Percentiles rank a stretch among this genome's conserved stretches.
phyloP scores from a whole-genome alignment of 2,113 vertebrate species.

The Suncus etruscus region DNA sequence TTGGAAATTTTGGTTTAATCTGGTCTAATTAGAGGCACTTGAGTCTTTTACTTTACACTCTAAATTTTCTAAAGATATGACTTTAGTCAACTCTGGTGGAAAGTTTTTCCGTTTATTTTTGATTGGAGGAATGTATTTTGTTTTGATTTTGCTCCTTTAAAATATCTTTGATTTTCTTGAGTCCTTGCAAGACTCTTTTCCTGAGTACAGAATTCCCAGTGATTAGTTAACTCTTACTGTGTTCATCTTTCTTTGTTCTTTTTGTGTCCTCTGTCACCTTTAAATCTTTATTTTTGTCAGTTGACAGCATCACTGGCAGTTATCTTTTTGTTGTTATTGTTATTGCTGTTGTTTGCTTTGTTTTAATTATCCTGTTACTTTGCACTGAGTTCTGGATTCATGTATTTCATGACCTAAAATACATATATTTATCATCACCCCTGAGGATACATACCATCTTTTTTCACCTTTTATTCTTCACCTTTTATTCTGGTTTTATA shows the following conservation, averaged over 20 bases:
- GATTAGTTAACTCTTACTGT: not conserved
- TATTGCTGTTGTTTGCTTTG: not conserved
- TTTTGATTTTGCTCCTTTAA: constrained; percentile 5
- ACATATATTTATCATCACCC: not conserved
- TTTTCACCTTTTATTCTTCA: not conserved
- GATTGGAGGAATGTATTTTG: not conserved
- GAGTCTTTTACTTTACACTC: not conserved
- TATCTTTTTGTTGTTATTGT: too few relatives aligned
- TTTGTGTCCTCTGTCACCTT: not conserved
- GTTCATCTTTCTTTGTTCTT: not conserved
- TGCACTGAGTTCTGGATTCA: not conserved
- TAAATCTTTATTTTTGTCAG: not conserved
- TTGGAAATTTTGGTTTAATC: not conserved
- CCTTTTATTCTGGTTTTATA: not conserved
- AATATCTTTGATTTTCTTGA: constrained; percentile 6
- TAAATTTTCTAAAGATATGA: not conserved
- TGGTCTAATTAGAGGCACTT: not conserved
- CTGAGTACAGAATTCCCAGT: not conserved
- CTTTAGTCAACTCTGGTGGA: too few relatives aligned
- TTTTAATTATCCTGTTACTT: constrained; percentile 2
- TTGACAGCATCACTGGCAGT: not conserved
- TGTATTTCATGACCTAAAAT: not conserved
- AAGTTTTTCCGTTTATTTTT: too few relatives aligned
- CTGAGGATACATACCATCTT: not conserved
- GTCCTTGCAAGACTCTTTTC: not conserved